Evolutionary conservation across 2,888 invertebrate species (phyloP).

Genomic region (Drosophila cognata): DNA sequence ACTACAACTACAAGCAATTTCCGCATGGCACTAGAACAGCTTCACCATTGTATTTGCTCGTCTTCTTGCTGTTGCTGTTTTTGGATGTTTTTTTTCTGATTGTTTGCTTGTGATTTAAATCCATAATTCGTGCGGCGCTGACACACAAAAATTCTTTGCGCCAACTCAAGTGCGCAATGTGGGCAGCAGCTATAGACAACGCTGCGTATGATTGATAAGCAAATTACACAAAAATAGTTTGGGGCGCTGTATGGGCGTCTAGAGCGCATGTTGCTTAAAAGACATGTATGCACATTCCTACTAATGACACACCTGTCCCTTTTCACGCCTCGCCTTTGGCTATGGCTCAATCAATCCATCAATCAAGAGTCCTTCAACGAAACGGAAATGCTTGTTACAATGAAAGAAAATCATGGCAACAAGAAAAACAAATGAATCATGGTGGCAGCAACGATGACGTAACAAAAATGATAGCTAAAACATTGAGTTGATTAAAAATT

Average conservation of each 20-base stretch:
- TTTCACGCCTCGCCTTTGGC: constrained; percentile 41
- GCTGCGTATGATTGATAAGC: constrained; percentile 80
- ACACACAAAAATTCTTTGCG: constrained; percentile 55
- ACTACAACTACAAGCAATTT: constrained; percentile 63
- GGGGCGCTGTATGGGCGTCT: constrained; percentile 34
- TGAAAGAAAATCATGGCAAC: constrained; percentile 22
- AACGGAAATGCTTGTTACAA: constrained; percentile 57
- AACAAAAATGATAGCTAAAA: constrained; percentile 48
- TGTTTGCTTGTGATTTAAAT: constrained; percentile 57
- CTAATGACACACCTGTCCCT: constrained; percentile 48
- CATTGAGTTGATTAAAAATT: constrained; percentile 43
- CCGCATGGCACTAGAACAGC: constrained; percentile 66
- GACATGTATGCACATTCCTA: constrained; percentile 38
- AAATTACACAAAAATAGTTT: constrained; percentile 35
- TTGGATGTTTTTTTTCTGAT: constrained; percentile 21
- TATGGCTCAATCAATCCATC: constrained; percentile 46
- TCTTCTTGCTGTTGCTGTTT: constrained; percentile 32
- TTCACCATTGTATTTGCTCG: constrained; percentile 38
- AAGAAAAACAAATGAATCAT: constrained; percentile 62
- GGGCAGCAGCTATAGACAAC: constrained; percentile 43
- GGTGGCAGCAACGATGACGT: constrained; percentile 57
- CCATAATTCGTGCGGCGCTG: constrained; percentile 73
- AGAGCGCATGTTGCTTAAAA: constrained; percentile 52
- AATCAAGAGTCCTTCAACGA: constrained; percentile 60
- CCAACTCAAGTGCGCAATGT: constrained; percentile 51